Evolutionary conservation across 2,797 vertebrate species (phyloP).

Genomic region (Prunella strophiata): DNA sequence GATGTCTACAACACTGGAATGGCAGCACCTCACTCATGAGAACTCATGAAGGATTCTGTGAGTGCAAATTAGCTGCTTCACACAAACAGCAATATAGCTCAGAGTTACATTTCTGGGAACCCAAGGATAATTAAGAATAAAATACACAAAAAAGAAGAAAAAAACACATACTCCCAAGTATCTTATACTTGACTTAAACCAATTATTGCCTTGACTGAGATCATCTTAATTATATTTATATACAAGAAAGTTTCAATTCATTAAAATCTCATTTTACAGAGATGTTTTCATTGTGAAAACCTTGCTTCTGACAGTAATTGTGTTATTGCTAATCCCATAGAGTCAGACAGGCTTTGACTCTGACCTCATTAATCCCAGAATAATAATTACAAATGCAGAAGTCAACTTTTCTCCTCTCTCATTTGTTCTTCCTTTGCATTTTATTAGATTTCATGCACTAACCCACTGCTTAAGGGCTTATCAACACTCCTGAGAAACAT

Average conservation of each 20-base stretch:
- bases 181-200: background rate
- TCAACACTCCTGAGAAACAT: slow-evolving; percentile 3
- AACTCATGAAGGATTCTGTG: background rate
- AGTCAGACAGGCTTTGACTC: slow-evolving; percentile 6
- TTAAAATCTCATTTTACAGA: background rate
- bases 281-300: slow-evolving; percentile 1
- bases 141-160: background rate
- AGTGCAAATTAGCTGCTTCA: background rate
- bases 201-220: background rate
- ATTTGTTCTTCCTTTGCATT: background rate
- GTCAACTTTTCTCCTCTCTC: background rate
- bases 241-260: background rate
- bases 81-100: background rate
- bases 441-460: background rate
- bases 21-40: background rate
- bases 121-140: background rate
- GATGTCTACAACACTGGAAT: background rate
- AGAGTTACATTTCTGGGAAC: background rate
- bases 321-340: background rate
- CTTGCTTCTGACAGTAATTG: slow-evolving; percentile 13
- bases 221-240: background rate
- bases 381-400: slow-evolving; percentile 37
- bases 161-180: background rate
- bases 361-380: slow-evolving; percentile 45
- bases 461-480: background rate